Evolutionary conservation across 2,888 invertebrate genomes (phyloP).

Genomic region (Calephelis perditalis): DNA sequence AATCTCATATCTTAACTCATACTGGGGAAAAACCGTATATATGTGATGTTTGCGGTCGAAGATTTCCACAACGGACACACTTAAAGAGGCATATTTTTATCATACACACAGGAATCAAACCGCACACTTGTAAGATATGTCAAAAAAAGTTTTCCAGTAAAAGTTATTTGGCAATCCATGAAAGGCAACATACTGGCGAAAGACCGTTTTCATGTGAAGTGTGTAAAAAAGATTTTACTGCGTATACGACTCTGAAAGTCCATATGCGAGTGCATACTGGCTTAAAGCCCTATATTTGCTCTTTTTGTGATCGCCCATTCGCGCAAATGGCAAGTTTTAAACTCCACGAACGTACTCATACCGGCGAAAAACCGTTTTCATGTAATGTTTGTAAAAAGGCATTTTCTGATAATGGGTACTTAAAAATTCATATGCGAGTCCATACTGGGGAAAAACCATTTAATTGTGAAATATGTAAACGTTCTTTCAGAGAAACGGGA

Average conservation of each 20-base stretch:
- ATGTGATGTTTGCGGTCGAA: conserved; percentile 57
- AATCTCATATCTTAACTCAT: conserved; percentile 60
- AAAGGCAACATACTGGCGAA: conserved; percentile 58
- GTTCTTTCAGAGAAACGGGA: conserved; percentile 56
- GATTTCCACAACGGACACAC: conserved; percentile 61
- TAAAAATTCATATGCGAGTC: conserved; percentile 64
- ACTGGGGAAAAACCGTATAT: conserved; percentile 62
- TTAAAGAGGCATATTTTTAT: conserved; percentile 61
- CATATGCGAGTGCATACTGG: conserved; percentile 66
- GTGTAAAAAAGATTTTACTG: conserved; percentile 62
- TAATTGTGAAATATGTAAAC: conserved; percentile 54
- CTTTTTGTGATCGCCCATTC: conserved; percentile 55
- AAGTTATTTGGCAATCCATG: conserved; percentile 61
- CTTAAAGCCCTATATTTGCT: conserved; percentile 57
- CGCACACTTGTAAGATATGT: conserved; percentile 53
- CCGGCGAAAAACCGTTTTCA: conserved; percentile 54
- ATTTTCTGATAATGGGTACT: conserved; percentile 64
- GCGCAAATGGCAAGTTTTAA: conserved; percentile 67
- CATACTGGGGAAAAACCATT: conserved; percentile 64
- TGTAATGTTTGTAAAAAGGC: conserved; percentile 62
- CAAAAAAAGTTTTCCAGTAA: conserved; percentile 63
- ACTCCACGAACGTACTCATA: conserved; percentile 59
- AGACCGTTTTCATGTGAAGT: conserved; percentile 58
- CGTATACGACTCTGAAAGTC: conserved; percentile 62
- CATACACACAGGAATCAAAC: conserved; percentile 57